Evolutionary conservation across 2,797 vertebrate species (phyloP).

Genomic region (Eptatretus atami): DNA sequence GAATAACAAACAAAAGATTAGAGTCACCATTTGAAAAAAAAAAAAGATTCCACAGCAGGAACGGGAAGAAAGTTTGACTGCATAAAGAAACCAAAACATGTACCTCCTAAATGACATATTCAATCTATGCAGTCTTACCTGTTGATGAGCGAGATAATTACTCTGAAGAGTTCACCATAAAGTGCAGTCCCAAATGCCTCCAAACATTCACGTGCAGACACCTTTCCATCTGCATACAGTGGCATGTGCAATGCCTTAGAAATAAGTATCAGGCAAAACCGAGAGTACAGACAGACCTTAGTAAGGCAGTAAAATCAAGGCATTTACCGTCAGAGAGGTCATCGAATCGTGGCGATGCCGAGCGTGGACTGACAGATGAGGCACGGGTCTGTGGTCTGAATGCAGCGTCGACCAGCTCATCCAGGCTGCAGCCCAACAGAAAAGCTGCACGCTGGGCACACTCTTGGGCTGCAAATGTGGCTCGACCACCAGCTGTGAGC

Average conservation of each 20-base stretch:
- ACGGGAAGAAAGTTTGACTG: too few relatives aligned
- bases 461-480: slow-evolving; percentile 56
- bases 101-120: too few relatives aligned
- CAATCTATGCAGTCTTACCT: slow-evolving; percentile 20
- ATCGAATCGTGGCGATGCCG: too few relatives aligned
- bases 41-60: too few relatives aligned
- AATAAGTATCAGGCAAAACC: too few relatives aligned
- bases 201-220: slow-evolving; percentile 46
- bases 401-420: slow-evolving; percentile 43
- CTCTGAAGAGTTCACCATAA: slow-evolving; percentile 53
- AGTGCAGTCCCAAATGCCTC: slow-evolving; percentile 57
- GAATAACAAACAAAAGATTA: neutral
- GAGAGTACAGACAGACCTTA: too few relatives aligned
- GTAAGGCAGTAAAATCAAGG: too few relatives aligned
- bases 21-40: neutral
- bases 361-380: neutral
- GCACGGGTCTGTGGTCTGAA: slow-evolving; percentile 62
- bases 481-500: slow-evolving; percentile 35
- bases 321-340: too few relatives aligned
- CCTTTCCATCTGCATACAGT: slow-evolving; percentile 27
- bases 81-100: too few relatives aligned
- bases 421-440: slow-evolving; percentile 45
- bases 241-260: neutral
- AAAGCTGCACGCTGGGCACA: slow-evolving; percentile 26
- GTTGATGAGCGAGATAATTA: slow-evolving; percentile 55